A percentile compares a stretch with the other conserved stretches of the same genome.
Evolutionary conservation across 2,888 invertebrate species (phyloP).

Genomic region (Aplocera efformata): DNA sequence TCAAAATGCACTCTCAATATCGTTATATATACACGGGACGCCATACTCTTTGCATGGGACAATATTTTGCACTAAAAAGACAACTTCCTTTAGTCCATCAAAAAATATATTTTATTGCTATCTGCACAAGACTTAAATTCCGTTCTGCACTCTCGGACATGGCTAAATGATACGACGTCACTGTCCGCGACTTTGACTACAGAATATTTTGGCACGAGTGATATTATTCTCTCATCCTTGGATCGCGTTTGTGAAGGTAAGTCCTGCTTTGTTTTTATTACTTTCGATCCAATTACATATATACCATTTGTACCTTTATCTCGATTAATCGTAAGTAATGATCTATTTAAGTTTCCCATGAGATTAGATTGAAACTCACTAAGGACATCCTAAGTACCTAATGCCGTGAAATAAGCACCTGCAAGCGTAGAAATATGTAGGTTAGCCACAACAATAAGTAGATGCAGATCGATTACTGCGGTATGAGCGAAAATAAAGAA

Average conservation of each 20-base stretch:
- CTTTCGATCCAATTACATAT: slow-evolving; percentile 4
- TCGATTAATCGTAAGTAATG: too few species aligned
- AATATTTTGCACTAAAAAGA: slow-evolving; percentile 14
- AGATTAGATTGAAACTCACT: too few species aligned
- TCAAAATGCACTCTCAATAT: slow-evolving; percentile 1
- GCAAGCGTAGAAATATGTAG: too few species aligned
- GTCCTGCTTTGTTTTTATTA: slow-evolving; percentile 49
- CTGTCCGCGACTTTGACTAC: slow-evolving; percentile 59
- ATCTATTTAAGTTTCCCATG: too few species aligned
- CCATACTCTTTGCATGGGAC: slow-evolving; percentile 15
- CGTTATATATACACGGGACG: slow-evolving; percentile 3
- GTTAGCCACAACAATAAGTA: too few species aligned
- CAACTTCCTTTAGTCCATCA: slow-evolving; percentile 10
- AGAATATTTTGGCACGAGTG: slow-evolving; percentile 61
- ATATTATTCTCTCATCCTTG: slow-evolving; percentile 44
- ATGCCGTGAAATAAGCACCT: too few species aligned
- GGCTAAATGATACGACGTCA: slow-evolving; percentile 54
- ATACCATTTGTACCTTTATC: neutral
- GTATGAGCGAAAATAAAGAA: too few species aligned
- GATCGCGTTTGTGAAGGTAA: slow-evolving; percentile 55
- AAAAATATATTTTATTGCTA: slow-evolving; percentile 24
- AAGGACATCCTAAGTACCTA: too few species aligned
- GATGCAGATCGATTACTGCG: too few species aligned
- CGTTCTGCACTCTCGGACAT: slow-evolving; percentile 56
- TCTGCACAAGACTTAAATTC: slow-evolving; percentile 44